Evolutionary conservation across 2,888 invertebrate species (phyloP), one percentile per base, ranked within the genome.

Genomic region (Biston betularia): DNA sequence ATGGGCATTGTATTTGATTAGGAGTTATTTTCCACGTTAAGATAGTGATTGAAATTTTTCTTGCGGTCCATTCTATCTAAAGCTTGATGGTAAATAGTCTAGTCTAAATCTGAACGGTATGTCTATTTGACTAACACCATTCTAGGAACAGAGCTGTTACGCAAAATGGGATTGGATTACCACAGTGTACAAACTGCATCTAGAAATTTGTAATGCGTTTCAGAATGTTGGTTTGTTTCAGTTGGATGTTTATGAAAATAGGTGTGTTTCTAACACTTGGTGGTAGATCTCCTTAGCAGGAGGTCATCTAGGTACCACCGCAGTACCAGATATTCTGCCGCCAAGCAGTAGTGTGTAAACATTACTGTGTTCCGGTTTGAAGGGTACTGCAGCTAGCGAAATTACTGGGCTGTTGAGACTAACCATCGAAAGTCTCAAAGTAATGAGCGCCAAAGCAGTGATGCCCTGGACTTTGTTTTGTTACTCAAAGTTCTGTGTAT

Each of bases 41-140:
- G 9, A 1, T 33, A 12, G 33, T 10, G 49, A 40, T 15, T 1
- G 0, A 45, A 56, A 38, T 46, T 15, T 35, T 49, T 12, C 6
- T 8, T 52, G 60, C 55, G 35, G 14, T 56, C 56, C 46, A 11
- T 15, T 10, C 10, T 34, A n/a, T 12, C n/a, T 15, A 35, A 65
- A 56, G 42, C 35, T 62, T 66, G 35, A 57, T n/a, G 12, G 5
- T 12, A 52, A 10, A 53, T 49, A 53, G 66, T 66, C 66, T 66
- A 66, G 66, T 66, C 67, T 63, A 68, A 68, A 63, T 68, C 45
- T 63, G 67, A 63, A 63, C 59, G 50, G 46, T 52, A 67, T 54
- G 49, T 62, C 57, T 66, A 68, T 68, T 63, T 68, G 63, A 63
- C 67, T 63, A 68, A 63, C 59, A 63, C 59, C 42, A 46, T 59